Conservation (phyloP, 1,140 invertebrate species). For the Drosophila teissieri region DNA sequence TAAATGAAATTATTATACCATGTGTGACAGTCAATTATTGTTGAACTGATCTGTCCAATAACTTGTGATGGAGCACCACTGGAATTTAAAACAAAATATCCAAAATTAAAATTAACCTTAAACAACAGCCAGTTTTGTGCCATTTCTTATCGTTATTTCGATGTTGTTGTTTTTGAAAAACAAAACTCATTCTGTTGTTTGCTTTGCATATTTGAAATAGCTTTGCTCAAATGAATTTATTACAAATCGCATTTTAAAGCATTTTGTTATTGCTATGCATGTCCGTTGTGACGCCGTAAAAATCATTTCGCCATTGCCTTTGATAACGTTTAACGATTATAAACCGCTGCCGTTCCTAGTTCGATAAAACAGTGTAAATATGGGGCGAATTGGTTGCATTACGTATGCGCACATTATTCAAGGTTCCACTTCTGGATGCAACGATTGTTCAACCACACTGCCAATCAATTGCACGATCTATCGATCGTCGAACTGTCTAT, state of each 20-base stretch:
- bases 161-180: constrained; percentile 21
- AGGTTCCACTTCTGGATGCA: constrained; percentile 42
- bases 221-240: constrained; percentile 25
- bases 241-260: constrained; percentile 34
- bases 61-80: constrained; percentile 3
- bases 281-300: constrained; percentile 16
- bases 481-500: constrained; percentile 40
- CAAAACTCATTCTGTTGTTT: constrained; percentile 25
- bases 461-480: constrained; percentile 35
- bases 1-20: constrained; percentile 10
- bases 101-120: constrained; percentile 35
- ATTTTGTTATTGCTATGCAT: constrained; percentile 38
- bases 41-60: constrained; percentile 14
- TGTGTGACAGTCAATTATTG: constrained; percentile 25
- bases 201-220: constrained; percentile 32
- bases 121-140: constrained; percentile 4
- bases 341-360: constrained; percentile 33
- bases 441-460: constrained; percentile 32
- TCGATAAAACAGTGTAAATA: constrained; percentile 49
- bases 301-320: constrained; percentile 22
- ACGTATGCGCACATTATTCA: constrained; percentile 21
- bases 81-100: constrained; percentile 12
- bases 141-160: not conserved
- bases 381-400: constrained; percentile 30
- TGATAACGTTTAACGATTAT: constrained; percentile 34